These are phyloP conservation scores for Lophius piscatorius DNA, from an alignment of 2,113 vertebrate genomes.

Conservation along the genomic window DNA sequence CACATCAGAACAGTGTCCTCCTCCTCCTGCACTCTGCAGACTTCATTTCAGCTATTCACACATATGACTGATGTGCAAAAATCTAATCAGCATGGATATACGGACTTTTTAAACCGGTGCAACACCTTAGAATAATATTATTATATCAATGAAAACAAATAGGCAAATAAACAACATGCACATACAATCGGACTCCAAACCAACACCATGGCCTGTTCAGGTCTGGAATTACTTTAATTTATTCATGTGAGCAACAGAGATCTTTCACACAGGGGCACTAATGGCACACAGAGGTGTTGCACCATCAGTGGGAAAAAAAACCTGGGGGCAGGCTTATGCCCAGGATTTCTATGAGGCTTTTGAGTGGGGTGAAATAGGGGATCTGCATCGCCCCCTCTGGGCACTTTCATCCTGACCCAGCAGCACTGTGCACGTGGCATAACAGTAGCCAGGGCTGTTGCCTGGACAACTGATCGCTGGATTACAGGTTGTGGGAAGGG, in stretches of 20 bases:
- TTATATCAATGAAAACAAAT: conserved; percentile 1
- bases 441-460: conserved; percentile 57
- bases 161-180: not conserved
- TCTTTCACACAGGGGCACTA: conserved; percentile 12
- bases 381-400: conserved; percentile 63
- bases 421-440: conserved; percentile 34
- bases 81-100: not conserved
- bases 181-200: not conserved
- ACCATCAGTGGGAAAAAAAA: conserved; percentile 25
- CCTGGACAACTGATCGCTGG: conserved; percentile 69
- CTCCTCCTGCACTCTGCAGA: not conserved
- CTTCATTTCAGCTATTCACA: conserved; percentile 2
- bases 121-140: not conserved
- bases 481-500: conserved; percentile 55
- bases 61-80: conserved; percentile 3
- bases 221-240: conserved; percentile 17
- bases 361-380: conserved; percentile 28
- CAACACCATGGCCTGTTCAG: conserved; percentile 5
- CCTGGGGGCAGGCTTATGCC: conserved; percentile 39
- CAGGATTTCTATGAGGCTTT: conserved; percentile 45
- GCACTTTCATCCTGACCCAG: conserved; percentile 61
- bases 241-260: conserved; percentile 38
- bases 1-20: conserved; percentile 8
- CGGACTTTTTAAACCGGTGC: too few relatives aligned
- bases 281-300: conserved; percentile 43